Base-by-base conservation (phyloP, 2,888 invertebrate species). In the Gastrophysa polygoni region DNA sequence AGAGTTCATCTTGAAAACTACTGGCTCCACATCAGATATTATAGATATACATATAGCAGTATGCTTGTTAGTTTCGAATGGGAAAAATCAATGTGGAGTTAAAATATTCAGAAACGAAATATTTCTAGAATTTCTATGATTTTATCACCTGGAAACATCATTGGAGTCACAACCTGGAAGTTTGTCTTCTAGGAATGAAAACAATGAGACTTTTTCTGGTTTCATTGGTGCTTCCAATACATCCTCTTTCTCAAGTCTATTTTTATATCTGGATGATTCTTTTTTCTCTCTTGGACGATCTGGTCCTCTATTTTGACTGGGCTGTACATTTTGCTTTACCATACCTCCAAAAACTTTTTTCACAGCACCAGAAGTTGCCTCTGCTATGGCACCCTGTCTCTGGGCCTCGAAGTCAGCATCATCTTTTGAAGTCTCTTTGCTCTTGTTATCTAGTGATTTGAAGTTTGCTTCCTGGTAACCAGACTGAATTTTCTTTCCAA, bases 391-490 rank as follows among this genome's bases (percentile, higher is more conserved):
- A 67, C 93, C 95, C 77, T 91, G 91, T 62, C 96, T 85, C 79
- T 93, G 93, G n/a, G 90, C 87, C 77, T 95, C 93, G 83, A 96
- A 96, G 77, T 94, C 95, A 0, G 87, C 87, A 80, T 92, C 90
- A 68, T 91, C 91, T 58, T 61, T 68, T 29, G 43, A 51, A 17
- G 17, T 58, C 50, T 90, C 88, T 77, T 88, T 88, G 8, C 83
- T 82, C 55, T 85, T 85, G 52, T 83, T 84, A 62, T 83, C 83
- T 21, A 91, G 78, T 61, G 91, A 89, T 77, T 91, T 92, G 66
- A 92, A 92, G 73, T 86, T 86, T 64, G 89, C 88, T 43, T 85
- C 82, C 21, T 86, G 81, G 29, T 80, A 77, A 4, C 85, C 80
- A 55, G 85, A 84, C 71, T 89, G 83, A 57, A 93, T 85, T 75